A percentile compares a stretch with the other conserved stretches of the same genome.
Evolutionary conservation across 2,797 vertebrate genomes (phyloP).

Genomic region (Leucoraja ocellata): DNA sequence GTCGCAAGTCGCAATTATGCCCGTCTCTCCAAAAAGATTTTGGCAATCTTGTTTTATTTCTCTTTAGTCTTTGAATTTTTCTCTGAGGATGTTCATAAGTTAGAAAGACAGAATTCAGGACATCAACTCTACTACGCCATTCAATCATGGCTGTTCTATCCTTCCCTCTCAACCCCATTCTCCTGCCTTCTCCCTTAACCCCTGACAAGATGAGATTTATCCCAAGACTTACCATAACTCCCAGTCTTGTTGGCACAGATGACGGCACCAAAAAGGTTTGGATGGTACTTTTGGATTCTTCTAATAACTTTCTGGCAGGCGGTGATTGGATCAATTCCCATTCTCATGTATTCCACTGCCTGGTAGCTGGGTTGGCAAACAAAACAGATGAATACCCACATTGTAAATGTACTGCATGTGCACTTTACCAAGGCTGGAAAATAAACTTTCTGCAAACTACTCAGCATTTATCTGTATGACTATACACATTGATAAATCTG

Average conservation of each 20-base stretch:
- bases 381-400: conserved; percentile 40
- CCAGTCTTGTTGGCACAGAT: conserved; percentile 87
- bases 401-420: neutral
- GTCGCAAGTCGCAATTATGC: too few species aligned
- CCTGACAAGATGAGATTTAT: neutral
- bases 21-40: neutral
- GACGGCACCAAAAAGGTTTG: conserved; percentile 82
- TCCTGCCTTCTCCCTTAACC: too few species aligned
- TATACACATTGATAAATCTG: neutral
- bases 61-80: neutral
- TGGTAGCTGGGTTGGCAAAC: conserved; percentile 65
- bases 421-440: neutral
- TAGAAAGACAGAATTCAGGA: too few species aligned
- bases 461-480: conserved; percentile 27
- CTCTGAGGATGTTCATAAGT: neutral
- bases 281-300: conserved; percentile 77
- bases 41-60: neutral
- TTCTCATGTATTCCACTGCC: conserved; percentile 91
- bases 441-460: neutral
- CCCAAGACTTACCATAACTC: conserved; percentile 75
- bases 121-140: too few species aligned
- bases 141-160: too few species aligned
- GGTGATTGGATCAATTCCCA: conserved; percentile 67
- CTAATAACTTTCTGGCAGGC: conserved; percentile 80
- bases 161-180: too few species aligned